These are phyloP conservation scores for Cantharis rufa DNA, from an alignment of 2,888 invertebrate species.

Conservation along the genomic window DNA sequence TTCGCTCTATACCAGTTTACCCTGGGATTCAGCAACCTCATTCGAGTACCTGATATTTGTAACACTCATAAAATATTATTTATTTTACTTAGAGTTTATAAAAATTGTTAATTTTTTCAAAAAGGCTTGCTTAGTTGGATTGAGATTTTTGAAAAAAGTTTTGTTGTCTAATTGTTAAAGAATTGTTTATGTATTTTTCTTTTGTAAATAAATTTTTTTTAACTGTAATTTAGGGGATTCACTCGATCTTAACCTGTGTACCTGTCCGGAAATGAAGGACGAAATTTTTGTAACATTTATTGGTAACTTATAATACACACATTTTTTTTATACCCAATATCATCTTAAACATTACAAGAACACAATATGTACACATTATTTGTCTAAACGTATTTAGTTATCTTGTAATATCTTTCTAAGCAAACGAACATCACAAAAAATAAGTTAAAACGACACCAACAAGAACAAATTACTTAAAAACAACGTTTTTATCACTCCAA, in stretches of 20 bases:
- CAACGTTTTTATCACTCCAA: background rate
- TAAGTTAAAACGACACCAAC: background rate
- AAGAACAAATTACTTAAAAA: background rate
- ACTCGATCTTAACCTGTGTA: too few relatives aligned
- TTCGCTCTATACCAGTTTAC: background rate
- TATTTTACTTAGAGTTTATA: background rate
- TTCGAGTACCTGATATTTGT: background rate
- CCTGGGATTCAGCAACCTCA: background rate
- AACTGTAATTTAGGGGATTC: background rate
- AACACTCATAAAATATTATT: background rate
- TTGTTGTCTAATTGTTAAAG: background rate
- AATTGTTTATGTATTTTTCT: background rate
- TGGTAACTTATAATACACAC: slow-evolving; percentile 44
- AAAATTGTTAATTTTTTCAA: background rate
- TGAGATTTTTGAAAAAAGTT: background rate
- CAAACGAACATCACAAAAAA: slow-evolving; percentile 6
- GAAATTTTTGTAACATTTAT: slow-evolving; percentile 43
- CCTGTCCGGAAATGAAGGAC: background rate
- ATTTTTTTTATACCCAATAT: slow-evolving; percentile 29
- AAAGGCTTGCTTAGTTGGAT: background rate
- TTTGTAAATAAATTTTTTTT: background rate
- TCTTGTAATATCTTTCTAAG: slow-evolving; percentile 1
- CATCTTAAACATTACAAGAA: slow-evolving; percentile 27
- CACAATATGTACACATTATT: slow-evolving; percentile 26
- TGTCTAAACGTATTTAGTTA: slow-evolving; percentile 9